Evolutionary conservation across 2,888 invertebrate species (phyloP), one percentile per base, ranked within the genome.

Genomic region (Drosophila borealis): DNA sequence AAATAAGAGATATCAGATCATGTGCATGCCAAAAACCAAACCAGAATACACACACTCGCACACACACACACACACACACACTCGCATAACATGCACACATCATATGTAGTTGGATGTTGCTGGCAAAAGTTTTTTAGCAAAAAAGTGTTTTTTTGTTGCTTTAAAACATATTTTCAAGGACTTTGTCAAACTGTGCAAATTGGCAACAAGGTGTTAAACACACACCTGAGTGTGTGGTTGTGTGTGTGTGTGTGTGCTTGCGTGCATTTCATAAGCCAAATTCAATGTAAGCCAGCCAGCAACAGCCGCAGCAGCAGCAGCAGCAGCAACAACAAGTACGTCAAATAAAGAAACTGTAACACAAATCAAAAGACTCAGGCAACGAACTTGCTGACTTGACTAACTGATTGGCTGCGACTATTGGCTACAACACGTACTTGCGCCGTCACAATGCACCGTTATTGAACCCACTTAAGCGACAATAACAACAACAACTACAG

Each of bases 401-500:
- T 67, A 60, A 60, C 67, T 59, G 67, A 70, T 70, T 60, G 60
- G 46, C 57, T 53, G n/a, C 48, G 29, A 45, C 45, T n/a, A 50
- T 29, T 37, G 34, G 25, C 51, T 25, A 13, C 37, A 65, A 61
- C 78, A 78, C 80, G 82, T 81, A 85, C 76, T 63, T 73, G 66
- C 36, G 19, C 45, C 57, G 63, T 36, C 80, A 81, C 73, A 82
- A 83, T 86, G 86, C 83, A 86, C 83, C 81, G 83, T 83, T 83
- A 83, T 85, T 82, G 82, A 85, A 80, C 85, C 82, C 78, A 82
- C 69, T 79, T 79, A 70, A 66, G 48, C 50, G 54, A 66, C 69
- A 65, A 78, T 63, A 60, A 29, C 39, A 19, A 14, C 57, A 51
- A 37, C 37, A 57, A n/a, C 39, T 44, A 49, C 29, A 54, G 39